Base-by-base conservation (phyloP, 37 sponge, comb jelly and placozoan genomes). In the Oscarella lobularis region DNA sequence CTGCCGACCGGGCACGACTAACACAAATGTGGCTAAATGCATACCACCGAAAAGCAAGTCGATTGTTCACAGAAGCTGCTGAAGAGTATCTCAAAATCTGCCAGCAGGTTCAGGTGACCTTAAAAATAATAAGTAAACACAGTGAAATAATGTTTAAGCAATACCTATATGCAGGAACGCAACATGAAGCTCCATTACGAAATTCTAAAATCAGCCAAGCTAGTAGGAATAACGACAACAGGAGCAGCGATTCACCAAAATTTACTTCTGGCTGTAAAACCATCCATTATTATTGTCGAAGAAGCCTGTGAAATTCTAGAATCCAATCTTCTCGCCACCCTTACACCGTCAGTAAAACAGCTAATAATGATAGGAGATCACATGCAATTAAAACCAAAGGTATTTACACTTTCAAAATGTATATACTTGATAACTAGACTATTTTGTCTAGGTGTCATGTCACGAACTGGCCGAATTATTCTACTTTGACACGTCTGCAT, bases 271-370 rank as follows among this genome's bases (percentile, higher is more conserved):
- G 60, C 60, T 20, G 60, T 48, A 48, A 20, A 48, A 48, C 91
- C 96, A 67, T 87, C 84, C 79, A 84, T 96, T 40, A 80, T 96
- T 6, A 80, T 96, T 38, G 75, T 96, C 38, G 96, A 96, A 86
- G 96, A 96, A 73, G 92, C 92, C 36, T 91, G 91, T 39, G 96
- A 96, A 40, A 84, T 96, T 0, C 76, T 96, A 30, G 96, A 96
- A 66, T 69, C 96, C 30, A 89, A 88, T 67, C 69, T 96, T 6
- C 55, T 96, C 35, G 84, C 90, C 29, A 85, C 87, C 31, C 81
- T 96, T 9, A 80, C 89, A 29, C 77, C 90, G 33, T 82, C 81
- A 75, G 90, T 88, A 0, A 81, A 96, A 66, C 93, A 91, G 65
- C 76, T 96, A 1, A 81, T 96, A 0, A 66, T 96, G 38, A 96